Evolutionary conservation across 2,797 vertebrate species (phyloP), one percentile per base, ranked within the genome.

Genomic region (Apodemus agrarius): DNA sequence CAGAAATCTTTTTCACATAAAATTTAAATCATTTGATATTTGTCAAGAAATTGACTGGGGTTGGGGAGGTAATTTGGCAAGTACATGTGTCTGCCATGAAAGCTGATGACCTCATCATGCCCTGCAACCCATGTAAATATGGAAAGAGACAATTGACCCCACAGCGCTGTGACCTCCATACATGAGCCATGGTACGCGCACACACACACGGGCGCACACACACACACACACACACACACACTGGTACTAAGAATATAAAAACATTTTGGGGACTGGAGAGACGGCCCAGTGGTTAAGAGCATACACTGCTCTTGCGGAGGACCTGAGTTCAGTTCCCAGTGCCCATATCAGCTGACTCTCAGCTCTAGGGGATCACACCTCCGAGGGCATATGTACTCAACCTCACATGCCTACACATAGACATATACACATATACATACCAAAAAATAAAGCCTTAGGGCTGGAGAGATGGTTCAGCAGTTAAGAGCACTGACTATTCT

Each of bases 1-100:
- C 19, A 90, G 52, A 91, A 96, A 61, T 96, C 40, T 83, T 59
- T 93, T 95, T 69, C 19, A 52, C 81, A 49, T 37, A 54, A 76
- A 91, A 29, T 69, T 69, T 83, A 59, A 76, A 91, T 65, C 40
- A 89, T 91, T 91, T 88, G 63, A 31, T 80, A 37, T 63, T 2
- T 85, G 82, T 79, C 78, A 49, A 89, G 96, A 93, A 90, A 40
- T 74, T 74, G 37, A 21, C 49, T 40, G 22, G 65, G n/a, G 13
- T 9, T 87, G n/a, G 67, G 2, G 57, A 31, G 52, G 29, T 74
- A n/a, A 14, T 9, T 40, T 14, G 11, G 49, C 49, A 54, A 22
- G 14, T 40, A 29, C 22, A 57, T 5, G 1, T 26, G 26, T 69
- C 40, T 57, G 22, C 49, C 34, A 21, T 26, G n/a, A 37, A 54